Evolutionary conservation across 2,888 invertebrate genomes (phyloP).

Genomic region (Nomada hirtipes): DNA sequence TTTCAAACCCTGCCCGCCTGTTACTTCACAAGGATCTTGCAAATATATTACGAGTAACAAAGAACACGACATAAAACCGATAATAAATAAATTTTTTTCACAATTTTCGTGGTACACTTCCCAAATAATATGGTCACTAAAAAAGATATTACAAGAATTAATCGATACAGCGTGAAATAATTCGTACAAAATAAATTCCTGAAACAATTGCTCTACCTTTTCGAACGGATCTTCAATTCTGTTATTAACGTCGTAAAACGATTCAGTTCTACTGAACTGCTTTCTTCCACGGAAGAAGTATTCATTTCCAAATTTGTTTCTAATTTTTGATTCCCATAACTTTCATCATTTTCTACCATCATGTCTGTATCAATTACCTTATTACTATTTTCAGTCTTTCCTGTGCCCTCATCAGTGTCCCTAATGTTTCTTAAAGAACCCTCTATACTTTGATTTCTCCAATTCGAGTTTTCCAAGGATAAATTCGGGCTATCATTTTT

Average conservation of each 20-base stretch:
- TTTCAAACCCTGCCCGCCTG: slow-evolving; percentile 49
- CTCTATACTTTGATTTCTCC: slow-evolving; percentile 20
- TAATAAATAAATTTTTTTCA: slow-evolving; percentile 63
- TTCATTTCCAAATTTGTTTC: background rate
- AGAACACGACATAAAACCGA: slow-evolving; percentile 76
- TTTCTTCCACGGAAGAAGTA: slow-evolving; percentile 2
- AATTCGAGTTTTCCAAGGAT: slow-evolving; percentile 9
- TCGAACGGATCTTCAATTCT: slow-evolving; percentile 29
- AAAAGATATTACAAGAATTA: slow-evolving; percentile 45
- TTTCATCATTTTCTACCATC: background rate
- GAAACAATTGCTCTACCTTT: slow-evolving; percentile 46
- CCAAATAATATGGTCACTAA: slow-evolving; percentile 77
- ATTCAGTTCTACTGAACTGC: slow-evolving; percentile 18
- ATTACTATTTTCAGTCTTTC: background rate
- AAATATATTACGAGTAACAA: slow-evolving; percentile 70
- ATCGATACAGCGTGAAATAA: background rate
- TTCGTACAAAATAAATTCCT: background rate
- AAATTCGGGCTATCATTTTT: background rate
- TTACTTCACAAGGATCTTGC: slow-evolving; percentile 42
- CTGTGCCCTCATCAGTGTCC: background rate
- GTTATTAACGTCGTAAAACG: slow-evolving; percentile 41
- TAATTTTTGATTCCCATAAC: background rate
- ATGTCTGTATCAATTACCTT: background rate
- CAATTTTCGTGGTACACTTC: slow-evolving; percentile 61
- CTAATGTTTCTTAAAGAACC: background rate